These are phyloP conservation scores for Catotricha subobsoleta DNA, from an alignment of 2,888 invertebrate genomes.

Conservation along the genomic window DNA sequence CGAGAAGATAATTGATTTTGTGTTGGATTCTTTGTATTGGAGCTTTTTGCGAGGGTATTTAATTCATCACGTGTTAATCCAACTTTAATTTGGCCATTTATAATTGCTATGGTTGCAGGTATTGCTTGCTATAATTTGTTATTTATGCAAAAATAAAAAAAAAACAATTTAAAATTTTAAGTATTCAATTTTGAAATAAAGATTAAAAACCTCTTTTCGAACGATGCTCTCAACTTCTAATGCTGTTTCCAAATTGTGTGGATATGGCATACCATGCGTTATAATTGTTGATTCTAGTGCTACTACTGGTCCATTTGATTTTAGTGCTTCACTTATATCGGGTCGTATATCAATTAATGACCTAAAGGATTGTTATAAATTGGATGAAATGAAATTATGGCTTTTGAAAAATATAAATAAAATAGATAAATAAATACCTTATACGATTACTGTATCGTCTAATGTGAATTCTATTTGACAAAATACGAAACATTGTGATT, in stretches of 20 bases:
- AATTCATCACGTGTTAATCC: conserved; percentile 52
- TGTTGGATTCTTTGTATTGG: not conserved
- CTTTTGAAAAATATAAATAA: no score
- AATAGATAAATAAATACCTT: no score
- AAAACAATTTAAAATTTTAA: conserved; percentile 1
- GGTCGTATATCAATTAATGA: conserved; percentile 32
- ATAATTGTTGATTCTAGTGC: conserved; percentile 96
- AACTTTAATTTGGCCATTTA: conserved; percentile 65
- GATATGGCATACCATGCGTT: conserved; percentile 80
- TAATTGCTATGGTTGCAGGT: conserved; percentile 85
- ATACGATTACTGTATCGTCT: no score
- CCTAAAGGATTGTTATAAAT: no score
- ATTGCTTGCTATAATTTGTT: conserved; percentile 44
- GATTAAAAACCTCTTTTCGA: conserved; percentile 36
- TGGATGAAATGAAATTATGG: no score
- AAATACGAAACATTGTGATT: no score
- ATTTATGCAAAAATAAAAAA: not conserved
- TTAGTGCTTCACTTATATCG: conserved; percentile 47
- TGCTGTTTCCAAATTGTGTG: conserved; percentile 77
- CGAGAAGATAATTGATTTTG: not conserved
- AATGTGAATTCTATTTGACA: no score
- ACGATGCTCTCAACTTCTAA: conserved; percentile 62
- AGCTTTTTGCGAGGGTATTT: not conserved
- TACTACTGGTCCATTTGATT: conserved; percentile 53
- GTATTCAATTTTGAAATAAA: not conserved